Conservation (phyloP, 2,797 vertebrate species). For the Dendrocincla fuliginosa region DNA sequence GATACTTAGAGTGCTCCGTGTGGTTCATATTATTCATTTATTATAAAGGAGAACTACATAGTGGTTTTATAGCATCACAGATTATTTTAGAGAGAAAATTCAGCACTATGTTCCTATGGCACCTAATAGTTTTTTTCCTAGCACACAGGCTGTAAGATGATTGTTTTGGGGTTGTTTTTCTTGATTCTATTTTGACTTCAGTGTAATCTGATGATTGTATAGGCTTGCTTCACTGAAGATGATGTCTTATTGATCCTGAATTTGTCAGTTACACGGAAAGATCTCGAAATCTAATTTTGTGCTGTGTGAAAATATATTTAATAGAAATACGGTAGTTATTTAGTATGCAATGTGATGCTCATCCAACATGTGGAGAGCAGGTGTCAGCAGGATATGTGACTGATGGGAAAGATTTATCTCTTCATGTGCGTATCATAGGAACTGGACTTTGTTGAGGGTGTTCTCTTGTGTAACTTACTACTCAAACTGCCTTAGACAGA, state of each 20-base stretch:
- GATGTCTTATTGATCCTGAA: neutral
- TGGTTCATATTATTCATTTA: neutral
- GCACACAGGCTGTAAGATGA: neutral
- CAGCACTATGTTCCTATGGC: neutral
- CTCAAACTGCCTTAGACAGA: neutral
- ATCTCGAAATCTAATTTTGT: neutral
- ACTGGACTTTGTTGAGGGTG: neutral
- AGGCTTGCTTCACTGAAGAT: neutral
- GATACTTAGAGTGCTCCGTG: neutral
- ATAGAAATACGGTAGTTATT: neutral
- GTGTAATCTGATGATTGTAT: neutral
- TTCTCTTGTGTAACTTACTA: neutral
- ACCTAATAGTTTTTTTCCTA: neutral
- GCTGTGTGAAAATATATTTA: neutral
- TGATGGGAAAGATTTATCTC: neutral
- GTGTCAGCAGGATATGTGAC: neutral
- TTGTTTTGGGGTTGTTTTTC: neutral
- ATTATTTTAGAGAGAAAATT: neutral
- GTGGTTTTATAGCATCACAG: neutral
- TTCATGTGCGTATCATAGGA: neutral
- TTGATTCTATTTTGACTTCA: neutral
- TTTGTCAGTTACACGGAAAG: neutral
- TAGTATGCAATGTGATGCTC: neutral
- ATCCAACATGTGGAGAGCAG: slow-evolving; percentile 1
- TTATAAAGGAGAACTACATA: neutral